Base-by-base conservation (phyloP, 2,888 invertebrate species). In the Oscheius sp. region DNA sequence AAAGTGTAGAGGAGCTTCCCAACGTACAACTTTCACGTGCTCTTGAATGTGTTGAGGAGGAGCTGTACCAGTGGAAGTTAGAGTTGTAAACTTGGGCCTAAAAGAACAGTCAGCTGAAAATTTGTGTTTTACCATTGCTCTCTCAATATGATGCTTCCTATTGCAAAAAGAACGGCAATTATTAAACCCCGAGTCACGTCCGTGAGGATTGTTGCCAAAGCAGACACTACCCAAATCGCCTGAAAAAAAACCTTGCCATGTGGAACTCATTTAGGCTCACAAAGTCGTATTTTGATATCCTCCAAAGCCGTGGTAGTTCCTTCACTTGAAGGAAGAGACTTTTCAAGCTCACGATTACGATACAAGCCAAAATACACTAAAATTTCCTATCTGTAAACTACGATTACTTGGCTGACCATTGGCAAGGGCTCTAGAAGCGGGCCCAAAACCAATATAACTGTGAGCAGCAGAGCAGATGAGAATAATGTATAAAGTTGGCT, bases 371-470 rank as follows among this genome's bases (percentile, higher is more conserved):
- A 10, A 90, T 87, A 47, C 87, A 87, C 86, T 86, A 66, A 72
- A 85, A 77, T 42, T 13, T 33, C 37, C 29, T n/a, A n/a, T 59
- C 29, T 33, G 33, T 42, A 7, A 29, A 9, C 51, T 53, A 21
- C 33, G 21, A 58, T 70, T 29, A 32, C 4, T 35, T 65, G 13
- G 33, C 10, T 60, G 29, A 59, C 62, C 89, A 93, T 92, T 70
- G 96, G 96, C 77, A 96, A 91, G 51, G 93, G 92, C 90, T 94
- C 93, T 90, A 96, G 95, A 90, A 94, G 93, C 47, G 95, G 95
- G 0, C 95, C 96, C 78, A 96, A 92, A 92, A 94, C 94, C 71
- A 96, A 91, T 77, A 96, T 91, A 65, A 96, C 94, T 81, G 93
- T 91, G 2, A 95, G 90, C 21, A 96, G 91, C 42, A 96, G 91